Evolutionary conservation across 2,113 vertebrate species (phyloP).

Genomic region (Dromaius novaehollandiae): DNA sequence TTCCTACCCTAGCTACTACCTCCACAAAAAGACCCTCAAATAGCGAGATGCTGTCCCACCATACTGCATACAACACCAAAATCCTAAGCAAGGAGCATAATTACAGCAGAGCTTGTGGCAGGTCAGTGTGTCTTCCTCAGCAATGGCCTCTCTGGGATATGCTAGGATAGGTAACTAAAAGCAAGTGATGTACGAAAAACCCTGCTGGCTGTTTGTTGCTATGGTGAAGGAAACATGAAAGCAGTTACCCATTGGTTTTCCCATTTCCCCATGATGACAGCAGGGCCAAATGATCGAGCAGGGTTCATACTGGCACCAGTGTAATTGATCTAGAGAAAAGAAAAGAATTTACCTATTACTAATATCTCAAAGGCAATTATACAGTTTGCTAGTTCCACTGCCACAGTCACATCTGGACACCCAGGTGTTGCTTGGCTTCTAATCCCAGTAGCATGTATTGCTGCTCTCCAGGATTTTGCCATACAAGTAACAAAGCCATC

Average conservation of each 20-base stretch:
- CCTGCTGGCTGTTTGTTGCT: background rate
- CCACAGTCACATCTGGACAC: background rate
- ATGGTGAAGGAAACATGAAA: background rate
- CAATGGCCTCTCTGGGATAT: background rate
- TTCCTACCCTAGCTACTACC: background rate
- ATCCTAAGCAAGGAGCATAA: background rate
- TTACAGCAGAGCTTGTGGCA: background rate
- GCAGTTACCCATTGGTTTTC: slow-evolving; percentile 91
- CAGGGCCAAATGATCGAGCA: slow-evolving; percentile 92
- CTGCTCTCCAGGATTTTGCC: background rate
- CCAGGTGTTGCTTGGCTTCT: background rate
- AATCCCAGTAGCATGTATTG: background rate
- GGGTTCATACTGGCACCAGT: slow-evolving; percentile 97
- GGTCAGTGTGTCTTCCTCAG: background rate
- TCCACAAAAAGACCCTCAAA: background rate
- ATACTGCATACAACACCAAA: background rate
- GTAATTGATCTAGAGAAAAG: slow-evolving; percentile 85
- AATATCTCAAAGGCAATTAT: background rate
- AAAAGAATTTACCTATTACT: slow-evolving; percentile 15
- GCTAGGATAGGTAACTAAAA: background rate
- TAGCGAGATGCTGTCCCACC: background rate
- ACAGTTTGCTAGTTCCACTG: background rate
- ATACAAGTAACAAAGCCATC: background rate
- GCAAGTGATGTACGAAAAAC: background rate
- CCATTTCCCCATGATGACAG: slow-evolving; percentile 89